Evolutionary conservation across 2,888 invertebrate genomes (phyloP).

Genomic region (Cantharis rufa): DNA sequence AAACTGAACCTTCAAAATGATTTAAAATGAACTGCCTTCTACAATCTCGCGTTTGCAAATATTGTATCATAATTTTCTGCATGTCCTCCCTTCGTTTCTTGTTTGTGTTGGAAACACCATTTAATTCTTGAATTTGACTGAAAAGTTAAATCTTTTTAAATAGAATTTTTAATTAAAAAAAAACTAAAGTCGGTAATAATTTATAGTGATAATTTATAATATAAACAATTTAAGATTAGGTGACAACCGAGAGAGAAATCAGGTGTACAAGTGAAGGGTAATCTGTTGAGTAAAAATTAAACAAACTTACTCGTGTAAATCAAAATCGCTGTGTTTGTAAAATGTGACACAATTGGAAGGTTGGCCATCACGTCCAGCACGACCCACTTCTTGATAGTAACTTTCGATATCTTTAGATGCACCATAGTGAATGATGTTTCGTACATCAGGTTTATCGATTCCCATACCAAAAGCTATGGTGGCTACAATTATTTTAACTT

Average conservation of each 20-base stretch:
- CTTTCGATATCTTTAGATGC: slow-evolving; percentile 70
- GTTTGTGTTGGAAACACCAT: background rate
- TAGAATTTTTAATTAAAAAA: too few species aligned
- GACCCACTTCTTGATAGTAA: slow-evolving; percentile 77
- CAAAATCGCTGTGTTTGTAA: slow-evolving; percentile 59
- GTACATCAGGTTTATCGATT: slow-evolving; percentile 72
- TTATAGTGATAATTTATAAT: too few species aligned
- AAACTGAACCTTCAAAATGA: slow-evolving; percentile 59
- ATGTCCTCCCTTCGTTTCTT: slow-evolving; percentile 48
- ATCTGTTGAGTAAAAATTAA: background rate
- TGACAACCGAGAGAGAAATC: too few species aligned
- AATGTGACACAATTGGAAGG: slow-evolving; percentile 65
- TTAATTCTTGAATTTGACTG: slow-evolving; percentile 10
- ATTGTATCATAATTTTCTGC: slow-evolving; percentile 60
- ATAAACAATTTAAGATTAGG: too few species aligned
- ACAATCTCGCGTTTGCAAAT: slow-evolving; percentile 60
- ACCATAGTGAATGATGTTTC: slow-evolving; percentile 73
- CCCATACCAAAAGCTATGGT: slow-evolving; percentile 76
- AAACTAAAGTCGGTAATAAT: too few species aligned
- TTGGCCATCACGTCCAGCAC: slow-evolving; percentile 73
- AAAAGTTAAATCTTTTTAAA: background rate
- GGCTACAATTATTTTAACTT: slow-evolving; percentile 64
- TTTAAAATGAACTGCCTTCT: slow-evolving; percentile 62
- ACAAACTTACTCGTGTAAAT: slow-evolving; percentile 48
- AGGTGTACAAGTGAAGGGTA: too few species aligned